phyloP scores from a whole-genome alignment of 2,888 invertebrate species.

The Pseudococcus longispinus region DNA sequence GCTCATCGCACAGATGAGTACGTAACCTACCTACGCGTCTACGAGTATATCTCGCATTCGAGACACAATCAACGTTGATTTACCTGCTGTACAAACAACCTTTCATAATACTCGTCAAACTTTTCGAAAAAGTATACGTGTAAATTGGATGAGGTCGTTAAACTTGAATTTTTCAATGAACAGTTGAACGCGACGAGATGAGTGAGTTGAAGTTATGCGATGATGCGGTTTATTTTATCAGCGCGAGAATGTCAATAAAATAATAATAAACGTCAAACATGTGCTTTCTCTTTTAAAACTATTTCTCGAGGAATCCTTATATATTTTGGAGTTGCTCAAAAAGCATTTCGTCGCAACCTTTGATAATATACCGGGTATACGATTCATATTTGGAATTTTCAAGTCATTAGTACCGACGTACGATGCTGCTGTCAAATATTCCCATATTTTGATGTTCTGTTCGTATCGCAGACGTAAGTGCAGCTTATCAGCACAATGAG shows the following conservation, averaged over 20 bases:
- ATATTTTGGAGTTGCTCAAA: neutral
- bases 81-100: neutral
- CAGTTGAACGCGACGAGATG: neutral
- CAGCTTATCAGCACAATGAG: neutral
- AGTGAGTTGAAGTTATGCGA: neutral
- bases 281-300: constrained; percentile 5
- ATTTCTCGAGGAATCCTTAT: neutral
- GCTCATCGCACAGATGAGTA: neutral
- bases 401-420: neutral
- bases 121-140: neutral
- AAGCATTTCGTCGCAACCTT: neutral
- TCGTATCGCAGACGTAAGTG: neutral
- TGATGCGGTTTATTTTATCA: constrained; percentile 11
- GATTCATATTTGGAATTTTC: constrained; percentile 3
- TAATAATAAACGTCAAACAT: constrained; percentile 15
- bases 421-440: neutral
- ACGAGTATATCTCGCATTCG: neutral
- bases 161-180: constrained; percentile 11
- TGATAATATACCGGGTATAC: neutral
- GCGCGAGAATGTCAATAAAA: neutral
- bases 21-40: neutral
- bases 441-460: neutral
- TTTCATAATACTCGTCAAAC: neutral
- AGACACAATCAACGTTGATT: neutral
- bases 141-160: neutral